These are phyloP conservation scores for Meiosimyza decipiens DNA, from an alignment of 2,888 invertebrate genomes.

Conservation along the genomic window DNA sequence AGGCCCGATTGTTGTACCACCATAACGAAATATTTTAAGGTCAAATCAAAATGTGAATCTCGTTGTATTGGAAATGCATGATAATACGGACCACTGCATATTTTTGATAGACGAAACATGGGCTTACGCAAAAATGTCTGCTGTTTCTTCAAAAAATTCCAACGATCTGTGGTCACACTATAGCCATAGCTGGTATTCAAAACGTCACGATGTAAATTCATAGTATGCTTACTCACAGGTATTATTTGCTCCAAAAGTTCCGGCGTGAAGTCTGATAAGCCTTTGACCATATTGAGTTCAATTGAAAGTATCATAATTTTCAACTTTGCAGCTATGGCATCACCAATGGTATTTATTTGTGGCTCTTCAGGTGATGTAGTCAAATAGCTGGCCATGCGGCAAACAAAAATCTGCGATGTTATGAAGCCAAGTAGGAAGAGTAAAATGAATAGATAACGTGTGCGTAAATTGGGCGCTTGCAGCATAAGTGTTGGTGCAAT, in stretches of 20 bases:
- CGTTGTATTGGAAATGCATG: constrained; percentile 53
- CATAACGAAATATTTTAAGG: constrained; percentile 52
- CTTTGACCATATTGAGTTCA: constrained; percentile 46
- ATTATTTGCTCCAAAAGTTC: constrained; percentile 46
- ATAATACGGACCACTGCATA: constrained; percentile 56
- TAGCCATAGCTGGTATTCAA: constrained; percentile 54
- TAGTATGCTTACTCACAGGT: constrained; percentile 31
- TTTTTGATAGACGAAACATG: constrained; percentile 50
- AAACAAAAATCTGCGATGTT: constrained; percentile 54
- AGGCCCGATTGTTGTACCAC: constrained; percentile 52
- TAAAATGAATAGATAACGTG: constrained; percentile 49
- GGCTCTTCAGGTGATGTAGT: constrained; percentile 45
- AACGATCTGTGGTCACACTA: constrained; percentile 55
- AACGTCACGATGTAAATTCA: constrained; percentile 49
- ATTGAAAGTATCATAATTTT: constrained; percentile 46
- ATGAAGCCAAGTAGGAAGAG: constrained; percentile 53
- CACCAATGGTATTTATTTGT: constrained; percentile 52
- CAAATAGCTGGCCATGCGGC: constrained; percentile 57
- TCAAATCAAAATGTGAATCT: constrained; percentile 53
- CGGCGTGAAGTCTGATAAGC: constrained; percentile 40
- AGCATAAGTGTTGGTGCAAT: constrained; percentile 48
- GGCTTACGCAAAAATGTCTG: constrained; percentile 52
- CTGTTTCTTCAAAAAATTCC: constrained; percentile 54
- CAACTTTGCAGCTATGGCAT: constrained; percentile 51
- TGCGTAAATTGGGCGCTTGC: constrained; percentile 44